Evolutionary conservation across 1,140 invertebrate species (phyloP).

Genomic region (Ostrea denselamellosa): DNA sequence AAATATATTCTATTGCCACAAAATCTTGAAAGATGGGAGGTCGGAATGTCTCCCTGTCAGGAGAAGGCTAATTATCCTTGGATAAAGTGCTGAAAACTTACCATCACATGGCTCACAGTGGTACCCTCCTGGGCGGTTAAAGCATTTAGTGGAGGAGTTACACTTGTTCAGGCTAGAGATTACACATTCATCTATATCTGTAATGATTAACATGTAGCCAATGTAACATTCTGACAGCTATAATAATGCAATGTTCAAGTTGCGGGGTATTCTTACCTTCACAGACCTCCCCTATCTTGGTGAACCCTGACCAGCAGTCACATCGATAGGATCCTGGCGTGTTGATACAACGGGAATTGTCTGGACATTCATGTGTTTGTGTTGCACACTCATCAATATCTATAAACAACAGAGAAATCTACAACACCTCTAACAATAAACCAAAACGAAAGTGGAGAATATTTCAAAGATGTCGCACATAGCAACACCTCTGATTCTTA

Average conservation of each 20-base stretch:
- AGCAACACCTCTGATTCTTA: too few relatives aligned
- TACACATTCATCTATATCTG: slow-evolving; percentile 56
- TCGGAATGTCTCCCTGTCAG: too few relatives aligned
- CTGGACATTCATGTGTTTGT: slow-evolving; percentile 50
- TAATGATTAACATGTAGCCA: neutral
- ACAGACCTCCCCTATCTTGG: slow-evolving; percentile 51
- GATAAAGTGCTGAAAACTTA: neutral
- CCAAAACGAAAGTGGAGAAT: too few relatives aligned
- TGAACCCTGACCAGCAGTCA: slow-evolving; percentile 60
- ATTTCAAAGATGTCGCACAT: too few relatives aligned
- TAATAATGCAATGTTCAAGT: neutral
- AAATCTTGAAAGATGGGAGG: too few relatives aligned
- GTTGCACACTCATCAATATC: slow-evolving; percentile 66
- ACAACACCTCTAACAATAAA: too few relatives aligned
- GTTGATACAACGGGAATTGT: slow-evolving; percentile 61
- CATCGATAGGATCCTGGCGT: slow-evolving; percentile 55
- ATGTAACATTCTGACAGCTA: neutral
- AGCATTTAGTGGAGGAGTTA: slow-evolving; percentile 42
- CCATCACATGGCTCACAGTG: slow-evolving; percentile 51
- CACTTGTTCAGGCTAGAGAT: slow-evolving; percentile 24
- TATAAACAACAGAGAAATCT: neutral
- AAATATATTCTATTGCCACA: too few relatives aligned
- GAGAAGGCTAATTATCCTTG: too few relatives aligned
- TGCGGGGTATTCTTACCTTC: slow-evolving; percentile 32
- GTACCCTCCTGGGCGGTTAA: slow-evolving; percentile 49